These are phyloP conservation scores for Chrysomela aeneicollis DNA, from an alignment of 2,888 invertebrate genomes.

Conservation along the genomic window DNA sequence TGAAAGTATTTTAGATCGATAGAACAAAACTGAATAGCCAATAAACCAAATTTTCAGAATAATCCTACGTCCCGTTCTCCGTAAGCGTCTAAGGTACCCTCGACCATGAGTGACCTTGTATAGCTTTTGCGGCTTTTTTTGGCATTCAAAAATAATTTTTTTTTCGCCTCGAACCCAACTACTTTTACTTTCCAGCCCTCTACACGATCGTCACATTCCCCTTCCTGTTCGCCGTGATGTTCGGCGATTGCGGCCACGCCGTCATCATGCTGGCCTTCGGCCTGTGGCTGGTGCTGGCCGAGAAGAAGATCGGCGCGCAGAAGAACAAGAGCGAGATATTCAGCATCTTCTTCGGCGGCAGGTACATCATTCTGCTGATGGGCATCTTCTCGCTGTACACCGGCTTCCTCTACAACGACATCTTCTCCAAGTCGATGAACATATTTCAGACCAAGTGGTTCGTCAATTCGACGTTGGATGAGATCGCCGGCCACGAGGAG, in stretches of 20 bases:
- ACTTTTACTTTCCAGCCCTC: slow-evolving; percentile 52
- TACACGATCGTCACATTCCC: slow-evolving; percentile 86
- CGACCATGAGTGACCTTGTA: too few relatives aligned
- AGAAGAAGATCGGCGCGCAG: slow-evolving; percentile 76
- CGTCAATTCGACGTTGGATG: slow-evolving; percentile 34
- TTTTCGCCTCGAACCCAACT: background rate
- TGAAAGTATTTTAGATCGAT: too few relatives aligned
- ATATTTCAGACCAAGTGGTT: slow-evolving; percentile 75
- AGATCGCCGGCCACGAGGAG: slow-evolving; percentile 32
- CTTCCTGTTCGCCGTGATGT: slow-evolving; percentile 96
- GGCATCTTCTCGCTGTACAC: slow-evolving; percentile 80
- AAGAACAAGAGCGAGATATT: slow-evolving; percentile 79
- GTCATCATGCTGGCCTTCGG: slow-evolving; percentile 83
- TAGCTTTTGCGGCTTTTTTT: too few relatives aligned
- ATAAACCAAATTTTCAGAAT: too few relatives aligned
- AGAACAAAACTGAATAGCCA: too few relatives aligned
- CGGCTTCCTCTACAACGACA: slow-evolving; percentile 80
- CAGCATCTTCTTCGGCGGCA: slow-evolving; percentile 78
- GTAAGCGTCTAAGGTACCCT: too few relatives aligned
- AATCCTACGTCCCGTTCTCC: too few relatives aligned
- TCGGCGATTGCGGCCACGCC: slow-evolving; percentile 94
- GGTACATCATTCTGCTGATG: slow-evolving; percentile 83
- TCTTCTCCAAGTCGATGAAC: slow-evolving; percentile 80
- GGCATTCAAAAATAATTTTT: too few relatives aligned
- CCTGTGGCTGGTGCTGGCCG: slow-evolving; percentile 80